Evolutionary conservation across 2,888 invertebrate species (phyloP), one percentile per base, ranked within the genome.

Genomic region (Hypercompe scribonia): DNA sequence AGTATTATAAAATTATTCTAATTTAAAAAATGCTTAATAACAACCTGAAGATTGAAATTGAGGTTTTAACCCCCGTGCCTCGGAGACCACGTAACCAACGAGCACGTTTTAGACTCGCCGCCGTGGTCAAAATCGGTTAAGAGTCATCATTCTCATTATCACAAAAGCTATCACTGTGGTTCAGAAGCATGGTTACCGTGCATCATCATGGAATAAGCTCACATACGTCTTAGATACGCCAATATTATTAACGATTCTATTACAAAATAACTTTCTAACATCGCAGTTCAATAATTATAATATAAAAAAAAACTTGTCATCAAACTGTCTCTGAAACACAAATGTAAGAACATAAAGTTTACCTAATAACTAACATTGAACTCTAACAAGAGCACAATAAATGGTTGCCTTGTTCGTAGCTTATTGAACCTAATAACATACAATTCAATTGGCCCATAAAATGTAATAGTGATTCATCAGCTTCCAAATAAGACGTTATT

Each of bases 401-500:
- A 31, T 61, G 61, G 61, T n/a, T 68, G 64, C 31, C 31, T 34
- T 28, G 15, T 36, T 64, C 28, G 8, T 28, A 68, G 28, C 58
- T 65, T 65, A 39, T 71, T 74, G 46, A 71, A 42, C 31, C 58
- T 65, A 33, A 69, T 65, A 64, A 63, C 67, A 68, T 18, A 68
- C 46, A 68, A 34, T 61, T 61, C 46, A 75, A 75, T 75, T 66
- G 65, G 65, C 66, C 50, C 63, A 68, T 50, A 63, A 28, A 71
- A 66, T 64, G 65, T 69, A 54, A 70, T 63, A 58, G 78, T 84
- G 81, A 84, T 78, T 79, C 84, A 81, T 78, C 73, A 58, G 63
- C 77, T 75, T 71, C 75, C 73, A 74, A 83, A 81, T 79, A 78
- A 79, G 77, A 80, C 70, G 74, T 80, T 78, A 83, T 82, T 78